Conservation (phyloP, 2,113 vertebrate species). For the Girardinichthys multiradiatus region DNA sequence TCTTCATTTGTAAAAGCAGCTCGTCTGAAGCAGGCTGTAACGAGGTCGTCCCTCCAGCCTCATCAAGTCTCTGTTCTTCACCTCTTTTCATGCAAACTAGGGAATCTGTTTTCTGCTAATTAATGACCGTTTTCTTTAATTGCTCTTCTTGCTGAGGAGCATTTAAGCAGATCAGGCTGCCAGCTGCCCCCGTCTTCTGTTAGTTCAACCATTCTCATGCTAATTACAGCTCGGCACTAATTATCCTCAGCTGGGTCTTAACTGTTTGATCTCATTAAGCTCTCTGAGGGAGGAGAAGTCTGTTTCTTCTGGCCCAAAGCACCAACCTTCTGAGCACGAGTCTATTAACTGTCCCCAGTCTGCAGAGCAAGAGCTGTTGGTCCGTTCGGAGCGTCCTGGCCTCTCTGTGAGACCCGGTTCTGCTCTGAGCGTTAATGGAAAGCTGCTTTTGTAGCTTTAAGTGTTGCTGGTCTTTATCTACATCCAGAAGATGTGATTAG, state of each 20-base stretch:
- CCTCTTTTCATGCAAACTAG: slow-evolving; percentile 52
- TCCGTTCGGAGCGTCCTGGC: neutral
- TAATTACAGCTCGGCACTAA: slow-evolving; percentile 66
- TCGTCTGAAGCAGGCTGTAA: slow-evolving; percentile 31
- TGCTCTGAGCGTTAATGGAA: slow-evolving; percentile 15
- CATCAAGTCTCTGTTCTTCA: slow-evolving; percentile 3
- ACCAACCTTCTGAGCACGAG: slow-evolving; percentile 27
- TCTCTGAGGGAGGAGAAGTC: slow-evolving; percentile 52
- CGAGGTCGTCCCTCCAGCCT: slow-evolving; percentile 15
- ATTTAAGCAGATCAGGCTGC: slow-evolving; percentile 48
- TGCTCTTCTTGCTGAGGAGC: slow-evolving; percentile 22
- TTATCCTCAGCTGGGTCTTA: slow-evolving; percentile 65
- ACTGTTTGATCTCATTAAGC: slow-evolving; percentile 54
- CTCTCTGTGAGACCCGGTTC: neutral
- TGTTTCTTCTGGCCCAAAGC: slow-evolving; percentile 42
- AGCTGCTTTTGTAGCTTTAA: neutral
- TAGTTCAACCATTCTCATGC: slow-evolving; percentile 69
- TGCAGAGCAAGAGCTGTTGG: slow-evolving; percentile 12
- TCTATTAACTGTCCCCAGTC: slow-evolving; percentile 24
- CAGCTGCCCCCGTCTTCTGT: slow-evolving; percentile 48
- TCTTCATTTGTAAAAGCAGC: slow-evolving; percentile 36
- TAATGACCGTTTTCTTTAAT: slow-evolving; percentile 23
- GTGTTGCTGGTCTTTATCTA: neutral
- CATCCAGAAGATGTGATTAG: neutral
- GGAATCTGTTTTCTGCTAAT: slow-evolving; percentile 39